Conservation (phyloP, 92 coral and sea anemone genomes). For the Zoanthus sociatus region DNA sequence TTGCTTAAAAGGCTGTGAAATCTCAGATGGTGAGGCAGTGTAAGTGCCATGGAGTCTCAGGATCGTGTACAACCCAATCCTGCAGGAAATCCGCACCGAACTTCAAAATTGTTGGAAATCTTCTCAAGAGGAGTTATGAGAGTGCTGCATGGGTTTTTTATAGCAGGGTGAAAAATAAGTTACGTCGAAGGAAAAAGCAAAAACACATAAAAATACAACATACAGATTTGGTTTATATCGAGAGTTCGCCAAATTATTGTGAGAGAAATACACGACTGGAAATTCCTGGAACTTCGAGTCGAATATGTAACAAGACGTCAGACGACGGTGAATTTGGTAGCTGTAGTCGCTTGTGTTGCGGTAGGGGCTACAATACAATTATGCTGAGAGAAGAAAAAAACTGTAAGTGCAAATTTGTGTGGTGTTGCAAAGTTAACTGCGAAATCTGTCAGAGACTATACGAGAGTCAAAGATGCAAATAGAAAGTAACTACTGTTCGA, state of each 20-base stretch:
- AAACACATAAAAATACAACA: conserved; percentile 62
- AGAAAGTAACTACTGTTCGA: not conserved
- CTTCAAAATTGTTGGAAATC: conserved; percentile 73
- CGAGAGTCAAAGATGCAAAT: conserved; percentile 89
- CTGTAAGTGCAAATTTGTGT: conserved; percentile 85
- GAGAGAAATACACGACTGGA: conserved; percentile 70
- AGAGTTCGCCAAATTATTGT: conserved; percentile 88
- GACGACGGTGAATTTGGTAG: conserved; percentile 71
- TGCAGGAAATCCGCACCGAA: conserved; percentile 83
- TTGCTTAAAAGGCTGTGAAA: conserved; percentile 71
- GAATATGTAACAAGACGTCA: conserved; percentile 85
- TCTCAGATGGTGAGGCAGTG: conserved; percentile 73
- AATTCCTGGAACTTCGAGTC: conserved; percentile 87
- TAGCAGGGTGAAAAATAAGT: conserved; percentile 70
- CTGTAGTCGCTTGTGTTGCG: conserved; percentile 89
- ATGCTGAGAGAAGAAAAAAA: conserved; percentile 74
- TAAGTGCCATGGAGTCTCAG: conserved; percentile 95
- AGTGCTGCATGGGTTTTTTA: conserved; percentile 71
- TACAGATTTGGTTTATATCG: conserved; percentile 73
- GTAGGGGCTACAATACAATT: conserved; percentile 90
- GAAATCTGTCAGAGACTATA: conserved; percentile 73
- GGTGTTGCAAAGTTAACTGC: conserved; percentile 93
- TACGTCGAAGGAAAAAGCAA: conserved; percentile 61
- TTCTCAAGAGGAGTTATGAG: conserved; percentile 71
- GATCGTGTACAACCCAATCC: conserved; percentile 81